Percentiles rank a stretch among this genome's conserved stretches.
These are phyloP conservation scores for Norana najaformis DNA, from an alignment of 2,888 invertebrate species.

Conservation along the genomic window DNA sequence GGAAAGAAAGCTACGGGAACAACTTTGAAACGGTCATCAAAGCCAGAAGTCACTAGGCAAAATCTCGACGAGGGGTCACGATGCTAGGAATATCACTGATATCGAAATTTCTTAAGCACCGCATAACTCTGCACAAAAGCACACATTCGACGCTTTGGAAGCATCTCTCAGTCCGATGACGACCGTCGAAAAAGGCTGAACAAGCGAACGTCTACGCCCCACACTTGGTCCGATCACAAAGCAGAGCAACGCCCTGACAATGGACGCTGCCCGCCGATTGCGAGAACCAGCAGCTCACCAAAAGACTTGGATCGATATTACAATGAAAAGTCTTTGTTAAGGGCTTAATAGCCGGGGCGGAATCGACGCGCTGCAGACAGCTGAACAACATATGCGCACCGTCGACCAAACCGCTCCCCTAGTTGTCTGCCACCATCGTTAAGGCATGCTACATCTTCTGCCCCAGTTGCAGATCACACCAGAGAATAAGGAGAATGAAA, in stretches of 20 bases:
- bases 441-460: neutral
- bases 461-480: neutral
- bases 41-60: neutral
- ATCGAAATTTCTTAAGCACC: neutral
- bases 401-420: neutral
- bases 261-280: neutral
- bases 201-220: neutral
- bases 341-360: conserved; percentile 5
- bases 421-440: neutral
- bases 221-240: neutral
- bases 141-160: neutral
- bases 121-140: neutral
- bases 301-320: neutral
- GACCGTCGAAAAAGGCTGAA: neutral
- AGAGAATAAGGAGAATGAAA: too few relatives aligned
- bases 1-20: too few relatives aligned
- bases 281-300: too few relatives aligned
- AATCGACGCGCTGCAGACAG: neutral
- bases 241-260: neutral
- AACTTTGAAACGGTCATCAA: neutral
- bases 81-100: neutral
- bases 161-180: neutral
- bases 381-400: neutral
- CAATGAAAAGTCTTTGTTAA: neutral
- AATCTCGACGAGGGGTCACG: neutral